Evolutionary conservation across 1,140 invertebrate species (phyloP), one percentile per base, ranked within the genome.

Genomic region (Eriosoma lanigerum): DNA sequence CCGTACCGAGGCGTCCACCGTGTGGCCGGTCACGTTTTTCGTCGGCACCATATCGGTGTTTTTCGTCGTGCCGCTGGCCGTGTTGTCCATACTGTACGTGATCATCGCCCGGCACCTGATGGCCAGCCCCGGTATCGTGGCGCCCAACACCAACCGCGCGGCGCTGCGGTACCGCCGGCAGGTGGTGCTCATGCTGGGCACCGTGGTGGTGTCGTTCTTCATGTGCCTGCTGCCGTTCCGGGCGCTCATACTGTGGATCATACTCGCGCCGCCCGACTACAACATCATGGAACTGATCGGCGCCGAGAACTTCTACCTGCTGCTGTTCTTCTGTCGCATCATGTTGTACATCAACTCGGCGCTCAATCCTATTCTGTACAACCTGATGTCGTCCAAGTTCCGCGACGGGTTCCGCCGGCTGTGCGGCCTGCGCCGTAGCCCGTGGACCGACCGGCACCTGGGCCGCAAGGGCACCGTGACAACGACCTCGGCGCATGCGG

Each of bases 321-420:
- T 96, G 6, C 85, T 96, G 1, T 94, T 93, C 84, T 93, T 95
- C 84, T 92, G 91, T 80, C 89, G 94, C 82, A 91, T 94, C n/a
- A 92, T 96, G 91, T 86, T 93, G 54, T 95, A 95, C 84, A 87
- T 95, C 73, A 95, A 96, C 84, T 94, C 93, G 0, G 93, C 92
- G 10, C 87, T 94, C 56, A 94, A 95, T 87, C 93, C 93, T 0
- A 92, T 94, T 81, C 85, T 94, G 1, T 94, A 94, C 84, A 93
- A 93, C 85, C 86, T 93, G n/a, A 93, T 93, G 91, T 93, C 92
- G 29, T 93, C 91, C 19, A 95, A 94, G 85, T 95, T 95, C 84
- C 89, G 93, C 3, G 88, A 89, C 26, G 93, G 92, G 5, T 94
- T 95, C 83, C 85, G 90, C 24, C 86, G 88, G 82, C 86, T 93